Evolutionary conservation across 2,113 vertebrate genomes (phyloP), one percentile per base, ranked within the genome.

Genomic region (Xenopus borealis): DNA sequence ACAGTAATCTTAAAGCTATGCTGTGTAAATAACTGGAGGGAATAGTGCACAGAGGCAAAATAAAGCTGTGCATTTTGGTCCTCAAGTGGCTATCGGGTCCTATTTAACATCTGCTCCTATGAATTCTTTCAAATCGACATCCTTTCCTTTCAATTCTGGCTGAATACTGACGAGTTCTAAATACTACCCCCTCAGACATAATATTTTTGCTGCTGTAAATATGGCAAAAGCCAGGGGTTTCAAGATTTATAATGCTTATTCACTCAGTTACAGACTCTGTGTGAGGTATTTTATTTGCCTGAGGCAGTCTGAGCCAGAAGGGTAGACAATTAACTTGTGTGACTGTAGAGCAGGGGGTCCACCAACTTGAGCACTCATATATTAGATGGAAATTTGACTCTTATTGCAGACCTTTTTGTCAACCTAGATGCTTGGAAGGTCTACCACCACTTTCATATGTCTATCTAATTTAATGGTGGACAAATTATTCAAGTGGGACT

Each of bases 41-140:
- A 55, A 55, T n/a, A 55, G 7, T 55, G 17, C 53, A 55, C 53
- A 55, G 53, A 55, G 53, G 53, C 53, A 55, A 55, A 55, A 55
- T 3, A 55, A n/a, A n/a, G 17, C 14, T 17, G 16, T n/a, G 17
- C 14, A n/a, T 55, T 13, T n/a, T 55, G 14, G 53, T 55, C 16
- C 17, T 55, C 53, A 4, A 55, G 53, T 55, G 53, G 7, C 5
- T n/a, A 55, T 55, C 17, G 16, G 53, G 53, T 55, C 53, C 18
- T n/a, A 16, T 55, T 55, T n/a, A n/a, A 12, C 9, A 9, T 55
- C 53, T 55, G 8, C 16, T 55, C 14, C 53, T n/a, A n/a, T 55
- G 18, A 16, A n/a, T 55, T n/a, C 14, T n/a, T 55, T 55, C 11
- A 50, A 50, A 50, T 50, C 3, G 10, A n/a, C 53, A 55, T 3